Conservation (phyloP, 2,888 invertebrate species). For the Tupiocoris notatus region DNA sequence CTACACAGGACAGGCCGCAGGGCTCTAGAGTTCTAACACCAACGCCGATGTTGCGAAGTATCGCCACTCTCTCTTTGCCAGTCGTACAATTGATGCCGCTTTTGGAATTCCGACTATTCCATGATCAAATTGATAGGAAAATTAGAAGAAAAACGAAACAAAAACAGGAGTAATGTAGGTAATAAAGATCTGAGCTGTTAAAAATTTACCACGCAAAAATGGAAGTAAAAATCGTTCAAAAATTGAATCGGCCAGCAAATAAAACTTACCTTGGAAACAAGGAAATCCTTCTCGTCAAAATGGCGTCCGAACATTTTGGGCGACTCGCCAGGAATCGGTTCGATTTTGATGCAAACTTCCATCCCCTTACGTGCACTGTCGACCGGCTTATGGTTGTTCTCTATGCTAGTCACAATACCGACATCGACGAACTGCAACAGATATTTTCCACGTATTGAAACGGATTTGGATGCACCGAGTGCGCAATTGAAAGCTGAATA, state of each 20-base stretch:
- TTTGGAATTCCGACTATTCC: no score
- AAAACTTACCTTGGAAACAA: constrained; percentile 83
- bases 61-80: no score
- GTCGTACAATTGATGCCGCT: no score
- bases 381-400: constrained; percentile 91
- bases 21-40: not conserved
- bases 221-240: no score
- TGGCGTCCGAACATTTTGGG: constrained; percentile 99
- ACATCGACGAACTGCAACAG: constrained; percentile 91
- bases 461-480: not conserved
- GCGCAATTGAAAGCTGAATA: not conserved
- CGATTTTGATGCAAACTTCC: constrained; percentile 96
- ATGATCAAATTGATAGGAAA: no score
- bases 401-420: constrained; percentile 92
- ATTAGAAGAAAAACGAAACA: no score
- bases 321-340: constrained; percentile 94
- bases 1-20: not conserved
- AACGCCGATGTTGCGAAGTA: no score
- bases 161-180: no score
- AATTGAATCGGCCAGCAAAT: not conserved
- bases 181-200: no score
- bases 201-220: no score
- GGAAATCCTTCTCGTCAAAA: constrained; percentile 92
- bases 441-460: not conserved
- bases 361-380: constrained; percentile 94